Conservation (phyloP, 2,113 vertebrate species). For the Bambusicola thoracicus region DNA sequence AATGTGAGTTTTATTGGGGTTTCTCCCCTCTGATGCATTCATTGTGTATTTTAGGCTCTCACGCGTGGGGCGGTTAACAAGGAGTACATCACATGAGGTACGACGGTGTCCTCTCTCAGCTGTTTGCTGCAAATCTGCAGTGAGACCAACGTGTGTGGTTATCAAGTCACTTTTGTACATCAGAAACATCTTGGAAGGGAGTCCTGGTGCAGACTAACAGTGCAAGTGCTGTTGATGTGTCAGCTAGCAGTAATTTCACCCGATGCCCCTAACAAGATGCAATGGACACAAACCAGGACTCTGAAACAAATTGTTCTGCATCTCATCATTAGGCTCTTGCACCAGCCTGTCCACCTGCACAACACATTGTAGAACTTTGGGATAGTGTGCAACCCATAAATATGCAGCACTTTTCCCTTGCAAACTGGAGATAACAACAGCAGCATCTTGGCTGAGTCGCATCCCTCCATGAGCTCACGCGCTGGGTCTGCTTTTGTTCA, state of each 20-base stretch:
- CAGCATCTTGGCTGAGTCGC: not conserved
- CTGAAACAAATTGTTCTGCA: not conserved
- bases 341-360: not conserved
- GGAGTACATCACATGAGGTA: not conserved
- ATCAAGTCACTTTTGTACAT: not conserved
- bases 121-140: not conserved
- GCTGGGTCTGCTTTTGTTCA: not conserved
- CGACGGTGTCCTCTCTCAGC: not conserved
- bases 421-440: not conserved
- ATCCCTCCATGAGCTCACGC: accelerated
- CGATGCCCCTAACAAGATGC: not conserved
- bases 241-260: not conserved
- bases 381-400: accelerated
- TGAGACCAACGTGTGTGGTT: not conserved
- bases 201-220: not conserved
- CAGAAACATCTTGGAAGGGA: not conserved
- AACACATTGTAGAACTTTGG: not conserved
- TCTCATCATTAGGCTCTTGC: not conserved
- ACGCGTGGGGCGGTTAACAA: not conserved
- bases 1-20: not conserved
- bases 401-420: accelerated
- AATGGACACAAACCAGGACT: not conserved
- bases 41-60: accelerated
- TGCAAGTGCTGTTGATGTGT: not conserved
- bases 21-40: not conserved